Conservation (phyloP, 2,888 invertebrate genomes). For the Mythimna vitellina region DNA sequence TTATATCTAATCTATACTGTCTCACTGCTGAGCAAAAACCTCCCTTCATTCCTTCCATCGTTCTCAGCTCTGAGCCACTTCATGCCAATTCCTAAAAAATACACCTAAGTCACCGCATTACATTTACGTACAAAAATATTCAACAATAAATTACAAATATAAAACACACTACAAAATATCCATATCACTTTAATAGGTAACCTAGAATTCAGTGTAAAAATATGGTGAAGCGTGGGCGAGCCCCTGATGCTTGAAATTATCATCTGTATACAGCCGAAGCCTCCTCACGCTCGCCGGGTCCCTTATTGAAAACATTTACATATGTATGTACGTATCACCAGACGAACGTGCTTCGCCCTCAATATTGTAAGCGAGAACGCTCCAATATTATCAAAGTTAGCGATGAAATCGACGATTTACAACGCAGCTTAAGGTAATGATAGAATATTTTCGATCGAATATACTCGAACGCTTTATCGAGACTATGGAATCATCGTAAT, state of each 20-base stretch:
- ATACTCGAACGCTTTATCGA: conserved; percentile 70
- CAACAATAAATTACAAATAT: neutral
- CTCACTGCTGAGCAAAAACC: no score
- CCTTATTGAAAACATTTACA: conserved; percentile 88
- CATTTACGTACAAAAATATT: no score
- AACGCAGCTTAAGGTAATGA: conserved; percentile 79
- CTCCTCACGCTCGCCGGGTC: conserved; percentile 56
- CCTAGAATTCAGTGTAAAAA: conserved; percentile 54
- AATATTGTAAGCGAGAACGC: conserved; percentile 76
- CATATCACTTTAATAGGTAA: conserved; percentile 26
- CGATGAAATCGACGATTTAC: conserved; percentile 79
- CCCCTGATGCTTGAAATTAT: conserved; percentile 69
- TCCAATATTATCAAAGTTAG: conserved; percentile 78
- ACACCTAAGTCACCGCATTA: no score
- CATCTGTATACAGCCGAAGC: conserved; percentile 71
- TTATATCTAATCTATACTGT: no score
- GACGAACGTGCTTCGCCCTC: conserved; percentile 68
- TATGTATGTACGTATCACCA: conserved; percentile 80
- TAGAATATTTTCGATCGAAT: conserved; percentile 79
- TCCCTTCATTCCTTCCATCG: no score
- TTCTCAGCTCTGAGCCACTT: no score
- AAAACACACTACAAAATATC: conserved; percentile 32
- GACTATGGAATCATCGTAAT: conserved; percentile 71
- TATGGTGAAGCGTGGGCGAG: conserved; percentile 45
- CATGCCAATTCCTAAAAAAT: no score